A percentile compares a stretch with the other conserved stretches of the same genome.
phyloP scores from a whole-genome alignment of 1,140 invertebrate genomes.

The Zaprionus inermis region DNA sequence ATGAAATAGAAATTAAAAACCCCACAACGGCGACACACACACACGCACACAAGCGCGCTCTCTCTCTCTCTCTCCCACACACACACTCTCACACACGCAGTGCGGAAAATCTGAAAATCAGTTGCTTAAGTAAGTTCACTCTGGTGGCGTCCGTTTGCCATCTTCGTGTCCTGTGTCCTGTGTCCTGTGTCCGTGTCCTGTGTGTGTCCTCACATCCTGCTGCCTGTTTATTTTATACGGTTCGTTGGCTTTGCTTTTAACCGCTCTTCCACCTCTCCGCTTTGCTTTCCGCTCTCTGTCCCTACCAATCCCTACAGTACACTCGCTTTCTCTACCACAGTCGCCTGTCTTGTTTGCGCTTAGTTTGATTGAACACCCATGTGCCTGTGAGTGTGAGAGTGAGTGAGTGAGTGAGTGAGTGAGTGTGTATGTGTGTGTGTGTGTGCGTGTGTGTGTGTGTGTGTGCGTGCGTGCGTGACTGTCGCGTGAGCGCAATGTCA shows the following conservation, averaged over 20 bases:
- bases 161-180: conserved; percentile 31
- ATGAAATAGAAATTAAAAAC: conserved; percentile 66
- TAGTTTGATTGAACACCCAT: conserved; percentile 61
- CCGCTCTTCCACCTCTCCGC: conserved; percentile 17
- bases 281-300: neutral
- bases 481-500: conserved; percentile 55
- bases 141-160: conserved; percentile 31
- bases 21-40: conserved; percentile 37
- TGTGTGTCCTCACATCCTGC: conserved; percentile 33
- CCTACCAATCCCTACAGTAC: neutral
- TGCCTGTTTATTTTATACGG: conserved; percentile 69
- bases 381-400: conserved; percentile 23
- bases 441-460: conserved; percentile 31
- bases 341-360: conserved; percentile 65
- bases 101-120: conserved; percentile 76
- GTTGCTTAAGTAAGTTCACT: conserved; percentile 71
- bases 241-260: conserved; percentile 67
- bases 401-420: conserved; percentile 26
- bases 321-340: conserved; percentile 9
- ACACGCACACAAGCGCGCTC: neutral
- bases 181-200: conserved; percentile 29
- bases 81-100: conserved; percentile 15
- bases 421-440: conserved; percentile 17
- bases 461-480: conserved; percentile 21
- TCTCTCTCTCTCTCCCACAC: neutral